phyloP scores from a whole-genome alignment of 2,113 vertebrate species.

The Zootoca vivipara region DNA sequence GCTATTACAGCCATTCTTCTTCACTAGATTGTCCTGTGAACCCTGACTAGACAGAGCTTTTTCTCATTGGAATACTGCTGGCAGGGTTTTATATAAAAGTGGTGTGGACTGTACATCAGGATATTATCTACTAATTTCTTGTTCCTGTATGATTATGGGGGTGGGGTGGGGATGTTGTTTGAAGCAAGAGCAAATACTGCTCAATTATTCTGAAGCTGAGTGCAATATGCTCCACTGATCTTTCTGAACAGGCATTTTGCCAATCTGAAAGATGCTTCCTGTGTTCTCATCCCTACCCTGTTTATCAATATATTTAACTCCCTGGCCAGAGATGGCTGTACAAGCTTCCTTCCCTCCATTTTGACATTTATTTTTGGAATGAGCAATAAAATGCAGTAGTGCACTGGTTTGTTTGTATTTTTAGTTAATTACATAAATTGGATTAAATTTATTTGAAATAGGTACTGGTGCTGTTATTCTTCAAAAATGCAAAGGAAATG shows the following conservation, averaged over 20 bases:
- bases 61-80: background rate
- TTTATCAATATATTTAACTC: constrained; percentile 7
- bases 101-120: constrained; percentile 8
- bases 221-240: constrained; percentile 27
- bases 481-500: background rate
- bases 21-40: constrained; percentile 1
- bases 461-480: background rate
- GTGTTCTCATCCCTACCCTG: background rate
- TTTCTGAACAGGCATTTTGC: constrained; percentile 47
- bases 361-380: constrained; percentile 10
- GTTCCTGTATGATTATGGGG: constrained; percentile 21
- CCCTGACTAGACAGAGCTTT: background rate
- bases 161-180: background rate
- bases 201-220: background rate
- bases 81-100: background rate
- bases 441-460: background rate
- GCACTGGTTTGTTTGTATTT: background rate
- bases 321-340: background rate
- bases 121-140: background rate
- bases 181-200: constrained; percentile 12
- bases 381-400: background rate
- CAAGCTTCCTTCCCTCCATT: background rate
- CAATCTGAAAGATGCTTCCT: constrained; percentile 9
- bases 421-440: background rate
- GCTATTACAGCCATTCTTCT: background rate